Evolutionary conservation across 2,797 vertebrate species (phyloP).

Genomic region (Esox masquinongy): DNA sequence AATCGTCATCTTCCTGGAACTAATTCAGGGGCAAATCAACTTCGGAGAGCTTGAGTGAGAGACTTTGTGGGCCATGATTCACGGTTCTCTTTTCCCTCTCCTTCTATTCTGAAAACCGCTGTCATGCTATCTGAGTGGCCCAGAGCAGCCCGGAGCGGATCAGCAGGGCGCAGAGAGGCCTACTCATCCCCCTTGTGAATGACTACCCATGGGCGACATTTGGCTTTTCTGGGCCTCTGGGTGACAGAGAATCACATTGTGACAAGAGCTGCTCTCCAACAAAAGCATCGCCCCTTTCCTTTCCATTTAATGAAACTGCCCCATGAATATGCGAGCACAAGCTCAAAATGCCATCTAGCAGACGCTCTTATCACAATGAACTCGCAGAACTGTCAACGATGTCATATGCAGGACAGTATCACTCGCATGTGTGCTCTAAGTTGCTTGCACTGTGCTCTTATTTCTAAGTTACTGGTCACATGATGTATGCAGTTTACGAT

Average conservation of each 20-base stretch:
- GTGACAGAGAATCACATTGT: neutral
- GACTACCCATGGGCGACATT: slow-evolving; percentile 5
- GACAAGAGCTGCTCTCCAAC: neutral
- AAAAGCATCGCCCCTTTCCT: neutral
- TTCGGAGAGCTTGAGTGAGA: neutral
- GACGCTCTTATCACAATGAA: neutral
- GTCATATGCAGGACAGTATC: neutral
- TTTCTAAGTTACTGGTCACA: too few species aligned
- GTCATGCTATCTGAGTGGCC: slow-evolving; percentile 19
- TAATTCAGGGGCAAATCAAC: slow-evolving; percentile 24
- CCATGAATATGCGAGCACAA: neutral
- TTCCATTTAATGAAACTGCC: neutral
- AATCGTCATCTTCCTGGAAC: slow-evolving; percentile 15
- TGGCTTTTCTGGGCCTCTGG: neutral
- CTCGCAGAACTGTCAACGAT: neutral
- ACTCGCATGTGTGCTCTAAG: too few species aligned
- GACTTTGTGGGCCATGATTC: neutral
- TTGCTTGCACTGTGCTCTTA: neutral
- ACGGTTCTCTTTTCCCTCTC: neutral
- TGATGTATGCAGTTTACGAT: too few species aligned
- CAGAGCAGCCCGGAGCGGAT: neutral
- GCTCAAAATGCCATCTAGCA: neutral
- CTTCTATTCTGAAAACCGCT: neutral
- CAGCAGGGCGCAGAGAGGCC: slow-evolving; percentile 1
- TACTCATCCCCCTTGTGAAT: neutral